Percentiles rank a stretch among this genome's conserved stretches.
phyloP scores from a whole-genome alignment of 2,113 vertebrate genomes.

The Mirounga angustirostris region DNA sequence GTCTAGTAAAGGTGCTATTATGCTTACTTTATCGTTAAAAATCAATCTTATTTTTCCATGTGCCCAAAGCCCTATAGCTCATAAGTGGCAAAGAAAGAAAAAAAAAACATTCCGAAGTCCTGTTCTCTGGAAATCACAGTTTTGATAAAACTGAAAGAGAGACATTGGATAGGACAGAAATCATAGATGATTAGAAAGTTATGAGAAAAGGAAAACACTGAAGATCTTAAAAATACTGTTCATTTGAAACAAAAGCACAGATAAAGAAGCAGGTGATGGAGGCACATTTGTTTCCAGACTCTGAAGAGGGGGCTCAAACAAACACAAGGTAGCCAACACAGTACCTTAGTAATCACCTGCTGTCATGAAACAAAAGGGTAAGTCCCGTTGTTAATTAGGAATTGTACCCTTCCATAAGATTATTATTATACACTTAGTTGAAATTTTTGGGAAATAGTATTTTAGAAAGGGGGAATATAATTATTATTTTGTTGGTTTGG shows the following conservation, averaged over 20 bases:
- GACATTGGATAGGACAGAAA: not conserved
- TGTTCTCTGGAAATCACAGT: not conserved
- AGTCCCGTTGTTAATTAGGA: not conserved
- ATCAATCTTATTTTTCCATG: not conserved
- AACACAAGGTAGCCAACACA: not conserved
- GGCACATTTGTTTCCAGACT: not conserved
- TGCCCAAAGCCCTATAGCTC: not conserved
- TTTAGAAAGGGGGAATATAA: not conserved
- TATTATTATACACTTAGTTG: not conserved
- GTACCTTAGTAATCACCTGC: not conserved
- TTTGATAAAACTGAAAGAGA: not conserved
- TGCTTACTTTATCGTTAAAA: not conserved
- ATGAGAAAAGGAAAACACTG: not conserved
- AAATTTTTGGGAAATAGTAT: not conserved
- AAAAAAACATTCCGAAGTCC: not conserved
- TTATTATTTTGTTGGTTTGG: not conserved
- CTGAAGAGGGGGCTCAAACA: not conserved
- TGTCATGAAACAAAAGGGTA: not conserved
- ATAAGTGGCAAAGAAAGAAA: not conserved
- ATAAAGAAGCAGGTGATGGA: not conserved
- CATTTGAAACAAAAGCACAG: constrained; percentile 4
- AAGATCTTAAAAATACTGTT: not conserved
- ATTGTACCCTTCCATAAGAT: not conserved
- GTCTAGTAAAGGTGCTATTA: not conserved
- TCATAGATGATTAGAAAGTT: not conserved